phyloP scores from a whole-genome alignment of 2,113 vertebrate species.

The Dissostichus mawsoni region DNA sequence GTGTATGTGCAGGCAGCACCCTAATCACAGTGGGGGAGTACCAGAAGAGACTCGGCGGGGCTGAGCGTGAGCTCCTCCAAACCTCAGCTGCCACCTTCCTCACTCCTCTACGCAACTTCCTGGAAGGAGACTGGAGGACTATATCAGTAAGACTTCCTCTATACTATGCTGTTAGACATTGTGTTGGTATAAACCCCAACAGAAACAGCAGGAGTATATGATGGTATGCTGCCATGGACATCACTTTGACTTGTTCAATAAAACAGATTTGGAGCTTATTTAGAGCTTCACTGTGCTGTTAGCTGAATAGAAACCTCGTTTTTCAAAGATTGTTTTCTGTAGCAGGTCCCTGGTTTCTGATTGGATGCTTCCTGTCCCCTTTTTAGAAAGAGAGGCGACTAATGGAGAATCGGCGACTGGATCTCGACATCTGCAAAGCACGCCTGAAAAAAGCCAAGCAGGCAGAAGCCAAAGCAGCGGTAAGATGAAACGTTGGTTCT shows the following conservation, averaged over 20 bases:
- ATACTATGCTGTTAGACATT: not conserved
- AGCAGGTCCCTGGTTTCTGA: not conserved
- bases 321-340: not conserved
- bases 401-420: conserved; percentile 93
- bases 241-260: not conserved
- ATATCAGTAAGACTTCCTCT: conserved; percentile 87
- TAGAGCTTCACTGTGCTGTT: not conserved
- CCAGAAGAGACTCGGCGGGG: conserved; percentile 89
- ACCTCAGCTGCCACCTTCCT: conserved; percentile 91
- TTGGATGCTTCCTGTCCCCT: not conserved
- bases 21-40: conserved; percentile 94
- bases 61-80: conserved; percentile 93
- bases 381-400: conserved; percentile 92
- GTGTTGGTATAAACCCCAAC: not conserved
- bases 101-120: conserved; percentile 94
- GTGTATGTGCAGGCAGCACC: conserved; percentile 81
- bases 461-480: conserved; percentile 94
- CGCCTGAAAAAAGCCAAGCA: conserved; percentile 95
- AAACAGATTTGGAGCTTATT: not conserved
- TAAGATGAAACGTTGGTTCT: conserved; percentile 73
- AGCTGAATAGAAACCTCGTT: not conserved
- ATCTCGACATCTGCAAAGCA: conserved; percentile 95
- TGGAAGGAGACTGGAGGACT: conserved; percentile 98
- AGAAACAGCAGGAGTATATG: not conserved
- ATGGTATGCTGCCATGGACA: not conserved